A percentile compares a stretch with the other conserved stretches of the same genome.
phyloP scores from a whole-genome alignment of 2,113 vertebrate species.

The Galeopterus variegatus region DNA sequence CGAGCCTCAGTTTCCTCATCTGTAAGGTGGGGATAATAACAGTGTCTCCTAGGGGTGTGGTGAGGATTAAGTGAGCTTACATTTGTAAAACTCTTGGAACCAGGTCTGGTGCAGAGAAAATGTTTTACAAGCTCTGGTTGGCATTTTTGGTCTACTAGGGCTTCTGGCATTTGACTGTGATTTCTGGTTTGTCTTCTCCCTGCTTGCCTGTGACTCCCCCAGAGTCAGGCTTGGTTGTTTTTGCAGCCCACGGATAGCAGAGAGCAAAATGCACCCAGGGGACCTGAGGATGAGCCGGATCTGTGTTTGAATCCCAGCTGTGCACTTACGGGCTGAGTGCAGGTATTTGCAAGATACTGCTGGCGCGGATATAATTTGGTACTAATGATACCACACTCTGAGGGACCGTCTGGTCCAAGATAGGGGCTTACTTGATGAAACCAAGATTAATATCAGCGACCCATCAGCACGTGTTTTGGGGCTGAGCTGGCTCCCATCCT shows the following conservation, averaged over 20 bases:
- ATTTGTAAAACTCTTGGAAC: background rate
- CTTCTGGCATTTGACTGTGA: background rate
- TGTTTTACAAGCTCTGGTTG: background rate
- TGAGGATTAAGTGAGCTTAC: background rate
- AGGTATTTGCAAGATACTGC: background rate
- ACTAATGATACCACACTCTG: fast-evolving
- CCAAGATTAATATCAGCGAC: fast-evolving
- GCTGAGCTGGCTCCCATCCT: fast-evolving
- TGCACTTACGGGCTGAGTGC: background rate
- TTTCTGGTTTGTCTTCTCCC: background rate
- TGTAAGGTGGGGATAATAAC: background rate
- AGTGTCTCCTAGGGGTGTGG: background rate
- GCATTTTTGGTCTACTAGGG: fast-evolving
- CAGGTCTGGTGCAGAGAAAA: background rate
- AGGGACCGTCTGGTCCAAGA: background rate
- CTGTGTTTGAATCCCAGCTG: background rate
- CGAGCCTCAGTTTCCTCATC: background rate
- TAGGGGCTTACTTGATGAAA: background rate
- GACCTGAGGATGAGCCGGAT: fast-evolving
- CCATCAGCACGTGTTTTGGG: fast-evolving
- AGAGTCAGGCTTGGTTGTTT: background rate
- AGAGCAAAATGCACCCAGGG: background rate
- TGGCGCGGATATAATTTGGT: background rate
- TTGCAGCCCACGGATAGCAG: background rate
- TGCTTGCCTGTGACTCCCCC: background rate